Evolutionary conservation across 1,140 invertebrate genomes (phyloP).

Genomic region (Andrena cerasifolii): DNA sequence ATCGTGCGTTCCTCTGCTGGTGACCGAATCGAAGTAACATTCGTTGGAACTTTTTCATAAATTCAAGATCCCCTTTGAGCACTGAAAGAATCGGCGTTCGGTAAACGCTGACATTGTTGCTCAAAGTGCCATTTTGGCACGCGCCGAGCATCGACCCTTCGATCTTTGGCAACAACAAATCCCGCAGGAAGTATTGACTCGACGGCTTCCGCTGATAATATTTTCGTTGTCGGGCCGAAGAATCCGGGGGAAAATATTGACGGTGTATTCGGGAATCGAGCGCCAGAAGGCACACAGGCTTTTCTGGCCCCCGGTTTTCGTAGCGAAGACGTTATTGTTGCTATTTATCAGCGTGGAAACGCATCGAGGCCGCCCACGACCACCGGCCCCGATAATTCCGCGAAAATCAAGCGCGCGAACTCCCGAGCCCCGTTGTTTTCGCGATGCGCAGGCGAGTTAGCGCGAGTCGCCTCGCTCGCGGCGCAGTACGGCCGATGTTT

Average conservation of each 20-base stretch:
- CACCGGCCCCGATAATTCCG: background rate
- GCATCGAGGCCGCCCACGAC: too few relatives aligned
- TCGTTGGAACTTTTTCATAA: too few relatives aligned
- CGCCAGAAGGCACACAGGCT: too few relatives aligned
- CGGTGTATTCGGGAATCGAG: background rate
- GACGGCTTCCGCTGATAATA: background rate
- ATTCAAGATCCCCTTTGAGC: too few relatives aligned
- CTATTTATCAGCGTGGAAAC: background rate
- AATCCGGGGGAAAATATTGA: background rate
- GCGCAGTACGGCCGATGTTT: slow-evolving; percentile 52
- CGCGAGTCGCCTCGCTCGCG: background rate
- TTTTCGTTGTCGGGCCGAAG: background rate
- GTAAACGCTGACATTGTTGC: too few relatives aligned
- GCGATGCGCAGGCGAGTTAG: background rate
- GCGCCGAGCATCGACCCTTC: too few relatives aligned
- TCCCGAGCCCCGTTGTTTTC: background rate
- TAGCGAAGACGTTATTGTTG: background rate
- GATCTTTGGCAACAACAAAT: background rate
- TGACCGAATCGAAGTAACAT: too few relatives aligned
- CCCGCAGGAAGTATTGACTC: background rate
- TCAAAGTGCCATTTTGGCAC: too few relatives aligned
- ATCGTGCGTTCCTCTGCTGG: too few relatives aligned
- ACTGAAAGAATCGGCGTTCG: too few relatives aligned
- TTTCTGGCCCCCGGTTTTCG: too few relatives aligned
- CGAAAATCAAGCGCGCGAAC: background rate